Evolutionary conservation across 64 coral and sea anemone genomes (phyloP).

Genomic region (Exaiptasia diaphana): DNA sequence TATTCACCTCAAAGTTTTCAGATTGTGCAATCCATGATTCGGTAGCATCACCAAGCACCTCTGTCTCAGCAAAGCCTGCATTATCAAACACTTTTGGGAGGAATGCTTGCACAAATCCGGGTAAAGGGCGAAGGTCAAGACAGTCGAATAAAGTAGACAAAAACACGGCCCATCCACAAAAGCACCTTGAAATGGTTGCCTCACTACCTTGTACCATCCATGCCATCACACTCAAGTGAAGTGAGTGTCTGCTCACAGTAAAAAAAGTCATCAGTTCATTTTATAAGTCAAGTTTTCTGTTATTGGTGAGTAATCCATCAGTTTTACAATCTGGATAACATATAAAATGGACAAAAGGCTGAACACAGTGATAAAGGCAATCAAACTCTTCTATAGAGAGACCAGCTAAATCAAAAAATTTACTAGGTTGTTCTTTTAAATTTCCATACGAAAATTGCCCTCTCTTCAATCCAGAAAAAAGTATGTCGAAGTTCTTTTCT

Average conservation of each 20-base stretch:
- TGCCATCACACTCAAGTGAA: not conserved
- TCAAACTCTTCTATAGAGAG: not conserved
- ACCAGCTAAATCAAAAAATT: slow-evolving; percentile 13
- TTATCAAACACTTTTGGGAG: slow-evolving; percentile 19
- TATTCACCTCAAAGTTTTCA: slow-evolving; percentile 44
- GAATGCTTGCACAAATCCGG: slow-evolving; percentile 21
- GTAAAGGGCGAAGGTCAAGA: slow-evolving; percentile 30
- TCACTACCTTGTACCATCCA: slow-evolving; percentile 1
- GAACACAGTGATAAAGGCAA: not conserved
- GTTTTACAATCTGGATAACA: slow-evolving; percentile 25
- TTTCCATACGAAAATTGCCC: not conserved
- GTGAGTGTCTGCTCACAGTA: not conserved
- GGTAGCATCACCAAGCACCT: slow-evolving; percentile 13
- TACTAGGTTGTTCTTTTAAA: not conserved
- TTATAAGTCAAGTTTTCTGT: not conserved
- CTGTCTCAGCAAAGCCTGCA: slow-evolving; percentile 36
- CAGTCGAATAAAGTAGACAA: slow-evolving; percentile 21
- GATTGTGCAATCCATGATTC: slow-evolving; percentile 49
- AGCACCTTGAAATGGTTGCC: not conserved
- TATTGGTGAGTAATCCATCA: not conserved
- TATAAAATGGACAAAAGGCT: not conserved
- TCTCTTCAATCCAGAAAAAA: not conserved
- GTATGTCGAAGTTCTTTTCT: not conserved
- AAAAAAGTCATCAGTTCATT: slow-evolving; percentile 8
- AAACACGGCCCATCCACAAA: slow-evolving; percentile 40